Conservation (phyloP, 2,113 vertebrate species). For the Crotalus helleri region DNA sequence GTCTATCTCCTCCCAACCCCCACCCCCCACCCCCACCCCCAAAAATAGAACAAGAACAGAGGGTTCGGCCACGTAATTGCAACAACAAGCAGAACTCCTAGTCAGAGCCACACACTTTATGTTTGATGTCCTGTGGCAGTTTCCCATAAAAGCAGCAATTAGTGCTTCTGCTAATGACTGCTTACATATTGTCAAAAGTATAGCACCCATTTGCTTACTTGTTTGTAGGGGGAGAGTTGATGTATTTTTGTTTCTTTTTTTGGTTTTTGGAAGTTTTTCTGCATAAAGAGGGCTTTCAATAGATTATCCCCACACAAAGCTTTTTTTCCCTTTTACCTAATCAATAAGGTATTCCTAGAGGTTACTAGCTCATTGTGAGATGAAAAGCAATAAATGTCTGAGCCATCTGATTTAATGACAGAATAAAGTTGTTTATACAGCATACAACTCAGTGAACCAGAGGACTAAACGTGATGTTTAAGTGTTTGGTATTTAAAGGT, state of each 20-base stretch:
- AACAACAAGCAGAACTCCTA: neutral
- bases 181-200: neutral
- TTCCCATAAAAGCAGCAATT: slow-evolving; percentile 26
- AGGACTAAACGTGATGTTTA: slow-evolving; percentile 23
- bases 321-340: slow-evolving; percentile 6
- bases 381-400: slow-evolving; percentile 62
- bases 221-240: neutral
- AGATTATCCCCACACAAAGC: slow-evolving; percentile 7
- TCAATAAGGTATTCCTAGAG: neutral
- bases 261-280: rapidly evolving
- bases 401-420: slow-evolving; percentile 69
- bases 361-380: slow-evolving; percentile 61
- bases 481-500: slow-evolving; percentile 31
- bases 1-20: neutral
- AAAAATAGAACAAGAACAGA: slow-evolving; percentile 1
- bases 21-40: neutral
- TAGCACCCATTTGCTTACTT: neutral
- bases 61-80: slow-evolving; percentile 8
- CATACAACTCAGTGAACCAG: neutral
- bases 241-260: neutral
- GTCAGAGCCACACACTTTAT: neutral
- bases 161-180: slow-evolving; percentile 9
- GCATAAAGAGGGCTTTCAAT: neutral
- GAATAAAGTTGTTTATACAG: slow-evolving; percentile 45
- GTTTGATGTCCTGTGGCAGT: slow-evolving; percentile 4